Evolutionary conservation across 2,888 invertebrate genomes (phyloP).

Genomic region (Gastracanthus pulcherrimus): DNA sequence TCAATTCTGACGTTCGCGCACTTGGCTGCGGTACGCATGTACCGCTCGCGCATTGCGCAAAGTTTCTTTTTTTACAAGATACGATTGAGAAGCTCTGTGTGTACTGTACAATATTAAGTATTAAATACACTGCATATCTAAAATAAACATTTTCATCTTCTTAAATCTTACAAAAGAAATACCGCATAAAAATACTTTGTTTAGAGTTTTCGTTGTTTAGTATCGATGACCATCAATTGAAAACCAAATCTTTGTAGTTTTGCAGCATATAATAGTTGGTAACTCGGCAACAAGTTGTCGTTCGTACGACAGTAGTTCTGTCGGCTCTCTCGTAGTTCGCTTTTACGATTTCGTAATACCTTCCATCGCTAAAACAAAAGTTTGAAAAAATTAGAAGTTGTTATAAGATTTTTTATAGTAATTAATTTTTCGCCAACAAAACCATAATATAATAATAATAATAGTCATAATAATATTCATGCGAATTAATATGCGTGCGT

Average conservation of each 20-base stretch:
- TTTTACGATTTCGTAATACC: constrained; percentile 99
- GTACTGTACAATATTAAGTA: background rate
- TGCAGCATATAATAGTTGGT: constrained; percentile 95
- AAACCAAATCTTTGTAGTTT: constrained; percentile 96
- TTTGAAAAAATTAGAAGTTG: too few species aligned
- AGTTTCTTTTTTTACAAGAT: background rate
- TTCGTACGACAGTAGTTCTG: constrained; percentile 96
- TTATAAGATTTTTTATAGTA: too few species aligned
- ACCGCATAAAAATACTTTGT: constrained; percentile 42
- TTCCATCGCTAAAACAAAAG: constrained; percentile 94
- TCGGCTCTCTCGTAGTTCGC: constrained; percentile 99
- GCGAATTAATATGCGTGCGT: background rate
- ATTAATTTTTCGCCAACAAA: too few species aligned
- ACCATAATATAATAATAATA: too few species aligned
- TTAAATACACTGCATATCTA: constrained; percentile 18
- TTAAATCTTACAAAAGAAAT: constrained; percentile 38
- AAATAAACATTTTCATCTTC: constrained; percentile 26
- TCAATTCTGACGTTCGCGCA: background rate
- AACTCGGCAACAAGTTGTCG: constrained; percentile 96
- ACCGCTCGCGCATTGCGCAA: background rate
- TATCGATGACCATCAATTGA: constrained; percentile 83
- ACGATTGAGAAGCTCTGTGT: background rate
- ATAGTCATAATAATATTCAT: too few species aligned
- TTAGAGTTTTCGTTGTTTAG: background rate
- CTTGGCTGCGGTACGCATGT: background rate